phyloP scores from a whole-genome alignment of 2,797 vertebrate genomes.

The Chrysocyon brachyurus region DNA sequence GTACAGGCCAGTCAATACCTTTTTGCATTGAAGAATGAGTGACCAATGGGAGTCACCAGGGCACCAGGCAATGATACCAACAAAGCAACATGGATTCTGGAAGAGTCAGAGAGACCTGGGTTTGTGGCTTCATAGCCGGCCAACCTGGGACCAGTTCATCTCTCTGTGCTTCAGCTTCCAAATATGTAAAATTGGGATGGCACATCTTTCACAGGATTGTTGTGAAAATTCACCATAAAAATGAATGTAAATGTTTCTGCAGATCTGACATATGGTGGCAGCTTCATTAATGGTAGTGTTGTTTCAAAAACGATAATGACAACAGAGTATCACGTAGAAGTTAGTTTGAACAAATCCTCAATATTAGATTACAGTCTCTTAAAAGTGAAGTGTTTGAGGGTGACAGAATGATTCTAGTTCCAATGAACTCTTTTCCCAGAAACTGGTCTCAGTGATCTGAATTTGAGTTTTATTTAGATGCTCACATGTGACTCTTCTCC shows the following conservation, averaged over 20 bases:
- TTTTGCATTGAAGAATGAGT: not conserved
- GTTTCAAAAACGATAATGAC: conserved; percentile 7
- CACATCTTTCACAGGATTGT: conserved; percentile 12
- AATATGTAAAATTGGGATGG: conserved; percentile 23
- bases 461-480: conserved; percentile 37
- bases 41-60: not conserved
- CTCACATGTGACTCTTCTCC: not conserved
- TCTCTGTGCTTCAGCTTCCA: conserved; percentile 1
- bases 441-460: not conserved
- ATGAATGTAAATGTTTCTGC: not conserved
- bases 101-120: not conserved
- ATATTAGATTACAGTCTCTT: not conserved
- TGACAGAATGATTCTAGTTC: not conserved
- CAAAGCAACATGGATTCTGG: not conserved
- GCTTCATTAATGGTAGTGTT: not conserved
- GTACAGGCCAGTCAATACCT: not conserved
- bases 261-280: not conserved
- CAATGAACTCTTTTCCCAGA: conserved; percentile 15
- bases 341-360: not conserved
- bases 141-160: not conserved
- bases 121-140: not conserved
- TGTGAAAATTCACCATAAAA: conserved; percentile 49
- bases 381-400: not conserved
- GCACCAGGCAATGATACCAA: rapidly evolving
- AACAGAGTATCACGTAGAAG: not conserved